These are phyloP conservation scores for Bellardia bayeri DNA, from an alignment of 2,888 invertebrate species.

Conservation along the genomic window DNA sequence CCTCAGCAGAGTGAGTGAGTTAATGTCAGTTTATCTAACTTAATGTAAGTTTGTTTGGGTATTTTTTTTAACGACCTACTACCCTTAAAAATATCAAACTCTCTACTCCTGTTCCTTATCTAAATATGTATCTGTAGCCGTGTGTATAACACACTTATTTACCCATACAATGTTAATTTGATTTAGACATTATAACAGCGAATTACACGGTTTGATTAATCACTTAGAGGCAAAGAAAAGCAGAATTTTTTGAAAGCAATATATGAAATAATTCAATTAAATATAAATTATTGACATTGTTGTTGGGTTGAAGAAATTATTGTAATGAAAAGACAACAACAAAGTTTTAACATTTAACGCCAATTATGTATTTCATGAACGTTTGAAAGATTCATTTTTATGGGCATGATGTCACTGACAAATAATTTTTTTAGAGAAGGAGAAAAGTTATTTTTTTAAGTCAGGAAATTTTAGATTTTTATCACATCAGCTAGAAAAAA, in stretches of 20 bases:
- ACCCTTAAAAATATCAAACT: constrained; percentile 37
- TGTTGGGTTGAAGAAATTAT: neutral
- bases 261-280: neutral
- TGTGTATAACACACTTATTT: neutral
- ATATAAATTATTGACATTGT: no score
- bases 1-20: neutral
- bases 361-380: neutral
- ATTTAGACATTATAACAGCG: constrained; percentile 51
- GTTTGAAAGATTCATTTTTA: neutral
- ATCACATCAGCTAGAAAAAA: no score
- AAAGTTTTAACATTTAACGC: neutral
- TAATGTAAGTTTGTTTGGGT: neutral
- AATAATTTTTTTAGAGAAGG: no score
- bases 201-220: constrained; percentile 70
- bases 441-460: no score
- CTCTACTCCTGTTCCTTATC: neutral
- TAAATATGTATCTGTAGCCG: neutral
- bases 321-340: neutral
- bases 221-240: constrained; percentile 49
- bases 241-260: neutral
- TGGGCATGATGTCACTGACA: neutral
- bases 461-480: no score
- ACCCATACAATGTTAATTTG: constrained; percentile 51
- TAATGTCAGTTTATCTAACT: constrained; percentile 5
- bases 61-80: constrained; percentile 34